These are phyloP conservation scores for Pipistrellus kuhlii DNA, from an alignment of 2,797 vertebrate species.

Conservation along the genomic window DNA sequence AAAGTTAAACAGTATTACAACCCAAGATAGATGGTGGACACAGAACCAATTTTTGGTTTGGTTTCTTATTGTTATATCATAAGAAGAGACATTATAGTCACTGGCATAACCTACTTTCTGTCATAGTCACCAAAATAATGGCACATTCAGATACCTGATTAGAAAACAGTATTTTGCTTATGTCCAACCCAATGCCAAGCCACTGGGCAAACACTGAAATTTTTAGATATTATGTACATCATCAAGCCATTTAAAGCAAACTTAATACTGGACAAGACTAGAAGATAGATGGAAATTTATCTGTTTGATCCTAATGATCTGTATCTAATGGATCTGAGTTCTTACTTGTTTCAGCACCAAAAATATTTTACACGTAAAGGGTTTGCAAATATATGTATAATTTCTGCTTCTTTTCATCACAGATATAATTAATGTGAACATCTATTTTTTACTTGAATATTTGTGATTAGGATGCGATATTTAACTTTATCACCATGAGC, in stretches of 20 bases:
- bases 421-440: not conserved
- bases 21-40: not conserved
- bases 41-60: not conserved
- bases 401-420: not conserved
- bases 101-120: not conserved
- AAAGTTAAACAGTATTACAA: not conserved
- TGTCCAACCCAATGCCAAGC: not conserved
- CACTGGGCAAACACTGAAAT: not conserved
- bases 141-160: not conserved
- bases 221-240: not conserved
- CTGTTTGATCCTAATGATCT: not conserved
- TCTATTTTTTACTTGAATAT: not conserved
- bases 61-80: not conserved
- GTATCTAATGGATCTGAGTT: not conserved
- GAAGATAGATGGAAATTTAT: not conserved
- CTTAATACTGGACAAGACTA: not conserved
- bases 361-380: not conserved
- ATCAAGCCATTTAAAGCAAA: not conserved
- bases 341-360: not conserved
- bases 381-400: not conserved
- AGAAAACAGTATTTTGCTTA: not conserved
- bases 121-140: not conserved
- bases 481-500: slow-evolving; percentile 1
- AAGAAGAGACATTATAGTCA: not conserved
- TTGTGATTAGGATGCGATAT: not conserved